Conservation (phyloP, 2,797 vertebrate species). For the Galagoides demidoff region DNA sequence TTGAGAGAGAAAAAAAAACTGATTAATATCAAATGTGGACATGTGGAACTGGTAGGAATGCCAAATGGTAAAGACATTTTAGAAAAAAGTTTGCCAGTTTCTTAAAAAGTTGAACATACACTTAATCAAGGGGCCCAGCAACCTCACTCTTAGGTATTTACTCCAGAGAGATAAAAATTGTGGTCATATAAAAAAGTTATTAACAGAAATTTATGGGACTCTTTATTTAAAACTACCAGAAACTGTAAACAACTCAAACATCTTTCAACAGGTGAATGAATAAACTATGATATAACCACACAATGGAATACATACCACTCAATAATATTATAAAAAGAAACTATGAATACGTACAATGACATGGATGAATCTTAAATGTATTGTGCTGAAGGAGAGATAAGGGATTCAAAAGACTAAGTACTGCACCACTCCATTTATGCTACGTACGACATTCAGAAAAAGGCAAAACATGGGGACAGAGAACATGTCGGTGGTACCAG, state of each 20-base stretch:
- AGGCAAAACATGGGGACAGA: background rate
- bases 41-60: background rate
- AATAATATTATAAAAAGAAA: constrained; percentile 30
- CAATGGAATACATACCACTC: background rate
- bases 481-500: background rate
- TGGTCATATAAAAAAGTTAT: background rate
- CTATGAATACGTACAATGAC: background rate
- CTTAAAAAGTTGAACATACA: background rate
- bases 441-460: background rate
- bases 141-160: background rate
- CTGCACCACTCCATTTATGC: background rate
- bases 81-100: background rate
- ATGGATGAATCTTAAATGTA: background rate
- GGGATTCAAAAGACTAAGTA: background rate
- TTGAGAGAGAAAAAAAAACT: background rate
- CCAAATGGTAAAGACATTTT: background rate
- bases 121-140: background rate
- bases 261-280: background rate
- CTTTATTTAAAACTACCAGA: background rate
- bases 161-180: background rate
- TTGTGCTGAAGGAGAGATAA: background rate
- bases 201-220: background rate
- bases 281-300: background rate
- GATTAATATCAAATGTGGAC: background rate
- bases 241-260: background rate